Evolutionary conservation across 2,797 vertebrate species (phyloP), one percentile per base, ranked within the genome.

Genomic region (Lutjanus campechanus): DNA sequence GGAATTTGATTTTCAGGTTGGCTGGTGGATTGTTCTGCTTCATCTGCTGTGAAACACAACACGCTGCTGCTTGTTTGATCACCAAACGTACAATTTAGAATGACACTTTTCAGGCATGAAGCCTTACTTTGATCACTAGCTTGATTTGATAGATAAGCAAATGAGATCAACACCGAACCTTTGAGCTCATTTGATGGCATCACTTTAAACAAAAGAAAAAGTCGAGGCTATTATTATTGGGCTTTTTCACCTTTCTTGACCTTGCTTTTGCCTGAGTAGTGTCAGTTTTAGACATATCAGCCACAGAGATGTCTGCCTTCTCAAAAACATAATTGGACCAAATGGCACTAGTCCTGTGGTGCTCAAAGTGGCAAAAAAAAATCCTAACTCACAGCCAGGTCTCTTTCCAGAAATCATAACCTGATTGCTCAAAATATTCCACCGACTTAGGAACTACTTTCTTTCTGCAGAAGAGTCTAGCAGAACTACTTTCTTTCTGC

Each of bases 1-100:
- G 60, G 22, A 61, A 43, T 69, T 50, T 17, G 40, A 80, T 82
- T 83, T 77, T 69, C 73, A 67, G 65, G 56, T 46, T 75, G 77
- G 49, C 61, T 47, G 66, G 46, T 54, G 51, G 11, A 63, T 80
- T 54, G 46, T 72, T 54, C 55, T 51, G 69, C 46, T 66, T 16
- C 40, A 36, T 74, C 46, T 53, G 41, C 17, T 63, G 80, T 83
- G 65, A 73, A 77, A 74, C 41, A n/a, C 46, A 67, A 61, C 64
- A 56, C 5, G 66, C 36, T 43, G 73, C 49, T 10, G 64, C 60
- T 69, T 13, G 40, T 83, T 86, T 81, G 81, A 79, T 76, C 43
- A 76, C 49, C 72, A 79, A 76, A 79, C 41, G 16, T 55, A 44
- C 53, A 46, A 55, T 65, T 73, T 50, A 11, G 61, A 58, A 19